Evolutionary conservation across 2,797 vertebrate species (phyloP).

Genomic region (Peromyscus attwateri): DNA sequence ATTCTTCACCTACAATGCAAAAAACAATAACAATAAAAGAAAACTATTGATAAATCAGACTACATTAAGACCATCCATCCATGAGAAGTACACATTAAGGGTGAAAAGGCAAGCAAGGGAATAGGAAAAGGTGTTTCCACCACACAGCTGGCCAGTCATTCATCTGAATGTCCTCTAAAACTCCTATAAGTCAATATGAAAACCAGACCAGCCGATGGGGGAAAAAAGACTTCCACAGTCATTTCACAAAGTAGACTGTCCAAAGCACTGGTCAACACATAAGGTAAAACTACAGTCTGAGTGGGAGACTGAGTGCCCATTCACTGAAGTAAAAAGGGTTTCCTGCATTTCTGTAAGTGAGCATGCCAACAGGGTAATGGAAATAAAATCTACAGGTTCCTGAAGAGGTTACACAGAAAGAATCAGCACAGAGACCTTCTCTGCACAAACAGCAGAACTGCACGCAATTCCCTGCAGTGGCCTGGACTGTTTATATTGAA

Average conservation of each 20-base stretch:
- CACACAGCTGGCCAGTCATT: background rate
- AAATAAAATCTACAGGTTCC: background rate
- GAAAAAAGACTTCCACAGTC: background rate
- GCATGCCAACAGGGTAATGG: background rate
- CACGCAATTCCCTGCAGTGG: background rate
- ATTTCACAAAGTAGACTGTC: conserved; percentile 12
- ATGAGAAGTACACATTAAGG: conserved; percentile 13
- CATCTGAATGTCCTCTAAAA: conserved; percentile 6
- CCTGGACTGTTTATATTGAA: conserved; percentile 1
- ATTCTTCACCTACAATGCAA: background rate
- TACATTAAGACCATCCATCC: background rate
- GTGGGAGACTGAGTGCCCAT: background rate
- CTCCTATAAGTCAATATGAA: background rate
- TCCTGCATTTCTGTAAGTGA: conserved; percentile 35
- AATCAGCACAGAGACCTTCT: background rate
- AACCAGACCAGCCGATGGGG: background rate
- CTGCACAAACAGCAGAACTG: background rate
- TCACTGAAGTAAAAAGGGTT: background rate
- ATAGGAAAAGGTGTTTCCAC: background rate
- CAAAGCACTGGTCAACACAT: background rate
- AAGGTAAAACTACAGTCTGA: background rate
- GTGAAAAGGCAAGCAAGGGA: background rate
- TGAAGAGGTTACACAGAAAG: background rate
- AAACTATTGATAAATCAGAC: background rate
- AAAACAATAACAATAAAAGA: background rate